phyloP scores from a whole-genome alignment of 2,797 vertebrate genomes.

The Vespertilio murinus region DNA sequence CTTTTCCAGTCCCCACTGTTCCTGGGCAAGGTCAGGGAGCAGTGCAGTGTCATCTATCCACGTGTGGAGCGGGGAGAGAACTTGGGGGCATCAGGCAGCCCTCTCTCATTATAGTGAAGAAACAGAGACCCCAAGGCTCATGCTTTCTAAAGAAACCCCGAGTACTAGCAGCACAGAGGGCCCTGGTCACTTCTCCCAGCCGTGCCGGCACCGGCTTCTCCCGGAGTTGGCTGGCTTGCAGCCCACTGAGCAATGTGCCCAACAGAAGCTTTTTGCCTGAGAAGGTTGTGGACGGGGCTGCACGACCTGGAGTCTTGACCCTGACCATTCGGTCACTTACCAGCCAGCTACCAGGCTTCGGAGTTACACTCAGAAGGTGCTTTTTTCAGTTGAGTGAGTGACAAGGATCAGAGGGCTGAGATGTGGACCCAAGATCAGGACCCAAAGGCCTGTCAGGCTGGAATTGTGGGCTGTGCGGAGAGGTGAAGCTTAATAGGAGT shows the following conservation, averaged over 20 bases:
- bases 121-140: neutral
- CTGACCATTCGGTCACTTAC: neutral
- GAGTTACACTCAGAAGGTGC: neutral
- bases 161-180: neutral
- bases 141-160: neutral
- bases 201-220: neutral
- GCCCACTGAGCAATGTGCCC: neutral
- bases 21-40: neutral
- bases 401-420: neutral
- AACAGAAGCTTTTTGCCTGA: neutral
- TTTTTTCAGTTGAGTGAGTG: neutral
- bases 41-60: no score
- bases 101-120: neutral
- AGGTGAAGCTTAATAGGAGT: neutral
- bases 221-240: fast-evolving
- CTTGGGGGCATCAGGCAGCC: neutral
- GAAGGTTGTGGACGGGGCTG: neutral
- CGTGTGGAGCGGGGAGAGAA: neutral
- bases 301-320: neutral
- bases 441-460: neutral
- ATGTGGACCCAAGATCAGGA: neutral
- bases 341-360: neutral
- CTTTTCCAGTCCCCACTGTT: neutral
- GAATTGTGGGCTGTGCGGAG: neutral
- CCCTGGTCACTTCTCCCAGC: neutral